Percentiles rank a stretch among this genome's conserved stretches.
These are phyloP conservation scores for Poecilobothrus nobilitatus DNA, from an alignment of 2,888 invertebrate species.

Conservation along the genomic window DNA sequence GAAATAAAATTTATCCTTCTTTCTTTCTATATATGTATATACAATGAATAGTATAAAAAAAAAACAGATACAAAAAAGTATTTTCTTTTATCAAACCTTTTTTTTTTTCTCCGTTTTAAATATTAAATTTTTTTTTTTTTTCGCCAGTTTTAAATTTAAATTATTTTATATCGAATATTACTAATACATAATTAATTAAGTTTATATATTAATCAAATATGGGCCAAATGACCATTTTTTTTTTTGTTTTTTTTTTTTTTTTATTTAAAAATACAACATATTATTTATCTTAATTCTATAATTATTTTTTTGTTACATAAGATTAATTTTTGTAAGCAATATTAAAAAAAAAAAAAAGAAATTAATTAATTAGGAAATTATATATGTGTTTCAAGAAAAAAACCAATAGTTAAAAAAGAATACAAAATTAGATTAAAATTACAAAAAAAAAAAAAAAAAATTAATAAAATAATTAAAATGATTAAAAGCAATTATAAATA, in stretches of 20 bases:
- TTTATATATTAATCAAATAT: neutral
- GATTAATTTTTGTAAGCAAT: neutral
- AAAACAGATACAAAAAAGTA: too few relatives aligned
- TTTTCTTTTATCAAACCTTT: too few relatives aligned
- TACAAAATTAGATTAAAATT: neutral
- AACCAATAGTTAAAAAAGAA: neutral
- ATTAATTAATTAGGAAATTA: neutral
- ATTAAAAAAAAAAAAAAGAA: neutral
- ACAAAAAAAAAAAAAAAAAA: too few relatives aligned
- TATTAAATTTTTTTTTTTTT: too few relatives aligned
- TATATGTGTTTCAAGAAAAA: neutral
- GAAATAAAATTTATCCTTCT: too few relatives aligned
- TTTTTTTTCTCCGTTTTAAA: too few relatives aligned
- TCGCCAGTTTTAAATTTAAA: too few relatives aligned
- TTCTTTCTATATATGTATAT: too few relatives aligned
- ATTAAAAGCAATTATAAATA: neutral
- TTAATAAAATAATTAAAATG: too few relatives aligned
- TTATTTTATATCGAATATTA: too few relatives aligned
- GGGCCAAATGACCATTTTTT: neutral
- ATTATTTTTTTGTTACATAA: neutral
- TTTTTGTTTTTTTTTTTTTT: neutral
- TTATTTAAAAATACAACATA: conserved; percentile 9
- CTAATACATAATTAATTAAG: too few relatives aligned
- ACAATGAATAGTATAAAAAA: too few relatives aligned
- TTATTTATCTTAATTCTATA: neutral